Conservation (phyloP, 2,113 vertebrate species). For the Myocastor coypus region DNA sequence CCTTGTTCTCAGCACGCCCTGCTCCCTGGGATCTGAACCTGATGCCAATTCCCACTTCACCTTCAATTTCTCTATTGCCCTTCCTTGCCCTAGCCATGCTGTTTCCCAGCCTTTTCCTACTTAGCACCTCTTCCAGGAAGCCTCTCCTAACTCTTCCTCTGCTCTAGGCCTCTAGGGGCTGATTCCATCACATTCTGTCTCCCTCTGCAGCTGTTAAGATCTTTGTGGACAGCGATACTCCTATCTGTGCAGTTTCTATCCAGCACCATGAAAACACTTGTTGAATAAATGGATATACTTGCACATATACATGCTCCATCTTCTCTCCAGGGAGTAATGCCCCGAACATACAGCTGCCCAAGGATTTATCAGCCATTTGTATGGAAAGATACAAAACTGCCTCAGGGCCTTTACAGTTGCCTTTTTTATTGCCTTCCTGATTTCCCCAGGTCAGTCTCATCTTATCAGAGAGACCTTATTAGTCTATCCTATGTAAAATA, state of each 20-base stretch:
- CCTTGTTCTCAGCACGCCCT: rapidly evolving
- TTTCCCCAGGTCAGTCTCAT: background rate
- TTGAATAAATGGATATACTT: background rate
- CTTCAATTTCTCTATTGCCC: background rate
- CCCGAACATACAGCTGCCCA: background rate
- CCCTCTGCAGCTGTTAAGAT: background rate
- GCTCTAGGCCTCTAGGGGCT: background rate
- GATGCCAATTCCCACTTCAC: background rate
- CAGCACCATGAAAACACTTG: background rate
- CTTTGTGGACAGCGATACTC: background rate
- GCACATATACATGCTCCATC: background rate
- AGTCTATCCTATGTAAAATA: background rate
- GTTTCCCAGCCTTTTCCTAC: background rate
- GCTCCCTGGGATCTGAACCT: background rate
- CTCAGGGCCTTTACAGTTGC: background rate
- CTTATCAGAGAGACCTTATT: background rate
- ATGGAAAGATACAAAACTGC: background rate
- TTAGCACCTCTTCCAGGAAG: background rate
- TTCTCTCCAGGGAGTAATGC: background rate
- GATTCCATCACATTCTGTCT: background rate
- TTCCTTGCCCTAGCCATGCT: background rate
- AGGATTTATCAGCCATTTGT: background rate
- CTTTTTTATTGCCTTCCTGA: background rate
- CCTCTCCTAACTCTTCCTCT: background rate
- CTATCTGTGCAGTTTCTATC: background rate